A percentile compares a stretch with the other conserved stretches of the same genome.
These are phyloP conservation scores for Micrasema longulum DNA, from an alignment of 1,140 invertebrate genomes.

Conservation along the genomic window DNA sequence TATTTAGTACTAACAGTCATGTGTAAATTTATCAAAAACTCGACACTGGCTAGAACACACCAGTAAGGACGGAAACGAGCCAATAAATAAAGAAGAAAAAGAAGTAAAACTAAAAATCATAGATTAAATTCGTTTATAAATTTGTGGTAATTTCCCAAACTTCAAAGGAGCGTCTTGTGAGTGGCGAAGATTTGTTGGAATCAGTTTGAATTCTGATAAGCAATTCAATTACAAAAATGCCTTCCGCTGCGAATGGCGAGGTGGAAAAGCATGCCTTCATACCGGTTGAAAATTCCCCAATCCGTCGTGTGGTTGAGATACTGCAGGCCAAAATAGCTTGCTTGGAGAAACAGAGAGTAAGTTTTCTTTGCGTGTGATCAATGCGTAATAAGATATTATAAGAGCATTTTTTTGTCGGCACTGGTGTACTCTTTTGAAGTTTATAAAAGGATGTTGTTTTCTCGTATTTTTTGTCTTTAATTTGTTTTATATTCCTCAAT, in stretches of 20 bases:
- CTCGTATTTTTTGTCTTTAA: background rate
- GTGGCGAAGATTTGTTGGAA: constrained; percentile 19
- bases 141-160: constrained; percentile 38
- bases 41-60: too few species aligned
- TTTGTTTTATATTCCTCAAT: background rate
- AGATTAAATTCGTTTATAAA: too few species aligned
- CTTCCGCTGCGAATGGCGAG: constrained; percentile 46
- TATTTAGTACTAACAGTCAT: too few species aligned
- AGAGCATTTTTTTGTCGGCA: constrained; percentile 12
- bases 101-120: too few species aligned
- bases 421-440: background rate
- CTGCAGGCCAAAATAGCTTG: constrained; percentile 44
- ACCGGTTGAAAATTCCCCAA: constrained; percentile 37
- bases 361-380: constrained; percentile 8
- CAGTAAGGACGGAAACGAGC: too few species aligned
- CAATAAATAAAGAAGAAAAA: too few species aligned
- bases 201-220: constrained; percentile 31
- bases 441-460: background rate
- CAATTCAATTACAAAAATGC: constrained; percentile 36
- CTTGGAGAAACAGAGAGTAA: constrained; percentile 51
- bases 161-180: constrained; percentile 46
- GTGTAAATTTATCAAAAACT: too few species aligned
- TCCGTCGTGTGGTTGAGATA: constrained; percentile 48
- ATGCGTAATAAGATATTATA: constrained; percentile 2
- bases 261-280: constrained; percentile 40